Conservation (phyloP, 2,888 invertebrate genomes). For the Machimus atricapillus region DNA sequence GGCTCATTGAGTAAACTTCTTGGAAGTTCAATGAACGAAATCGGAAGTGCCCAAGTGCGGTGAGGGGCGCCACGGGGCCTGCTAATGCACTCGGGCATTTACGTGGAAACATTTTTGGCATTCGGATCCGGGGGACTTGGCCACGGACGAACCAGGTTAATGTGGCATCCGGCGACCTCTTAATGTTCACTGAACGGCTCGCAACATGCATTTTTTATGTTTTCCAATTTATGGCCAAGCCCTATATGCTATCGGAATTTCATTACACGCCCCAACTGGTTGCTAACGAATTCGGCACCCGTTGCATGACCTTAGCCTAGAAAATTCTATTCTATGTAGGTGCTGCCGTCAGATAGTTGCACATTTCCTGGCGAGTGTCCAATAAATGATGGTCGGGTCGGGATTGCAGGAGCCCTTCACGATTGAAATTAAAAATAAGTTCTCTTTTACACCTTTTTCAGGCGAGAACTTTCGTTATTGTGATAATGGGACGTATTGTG, state of each 20-base stretch:
- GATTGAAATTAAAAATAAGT: background rate
- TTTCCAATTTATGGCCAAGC: background rate
- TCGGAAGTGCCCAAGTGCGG: background rate
- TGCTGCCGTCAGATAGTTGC: background rate
- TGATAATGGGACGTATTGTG: too few relatives aligned
- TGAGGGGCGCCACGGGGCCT: background rate
- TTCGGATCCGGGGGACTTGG: background rate
- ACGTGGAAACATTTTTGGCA: conserved; percentile 10
- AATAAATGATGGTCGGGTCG: background rate
- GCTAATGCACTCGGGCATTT: background rate
- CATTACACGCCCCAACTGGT: background rate
- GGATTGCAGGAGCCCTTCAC: background rate
- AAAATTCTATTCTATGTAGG: background rate
- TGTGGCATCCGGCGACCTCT: background rate
- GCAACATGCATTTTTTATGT: background rate
- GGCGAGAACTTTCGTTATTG: too few relatives aligned
- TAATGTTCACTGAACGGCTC: background rate
- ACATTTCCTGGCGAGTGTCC: background rate
- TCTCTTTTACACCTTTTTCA: too few relatives aligned
- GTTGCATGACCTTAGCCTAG: background rate
- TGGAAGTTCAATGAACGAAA: background rate
- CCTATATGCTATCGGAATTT: background rate
- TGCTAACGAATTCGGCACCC: background rate
- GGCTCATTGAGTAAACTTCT: background rate
- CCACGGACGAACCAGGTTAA: background rate